A percentile compares a stretch with the other conserved stretches of the same genome.
These are phyloP conservation scores for Xiphophorus maculatus DNA, from an alignment of 2,113 vertebrate genomes.

Conservation along the genomic window DNA sequence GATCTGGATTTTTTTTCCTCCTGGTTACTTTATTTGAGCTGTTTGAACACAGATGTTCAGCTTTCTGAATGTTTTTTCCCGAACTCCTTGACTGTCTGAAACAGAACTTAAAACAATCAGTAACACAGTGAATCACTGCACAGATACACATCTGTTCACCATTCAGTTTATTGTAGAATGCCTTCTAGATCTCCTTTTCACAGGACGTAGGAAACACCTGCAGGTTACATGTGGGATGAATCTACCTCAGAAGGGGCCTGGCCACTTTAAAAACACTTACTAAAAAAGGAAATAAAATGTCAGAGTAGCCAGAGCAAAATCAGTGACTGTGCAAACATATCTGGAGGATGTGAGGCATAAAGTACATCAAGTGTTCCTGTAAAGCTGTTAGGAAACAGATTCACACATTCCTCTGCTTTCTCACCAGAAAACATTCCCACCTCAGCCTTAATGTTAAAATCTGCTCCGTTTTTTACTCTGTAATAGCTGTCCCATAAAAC, in stretches of 20 bases:
- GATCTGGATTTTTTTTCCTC: too few species aligned
- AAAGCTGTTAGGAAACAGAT: conserved; percentile 38
- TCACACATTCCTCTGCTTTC: conserved; percentile 24
- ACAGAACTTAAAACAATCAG: neutral
- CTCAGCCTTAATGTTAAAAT: conserved; percentile 44
- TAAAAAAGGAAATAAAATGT: conserved; percentile 36
- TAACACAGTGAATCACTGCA: neutral
- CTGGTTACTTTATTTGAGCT: too few species aligned
- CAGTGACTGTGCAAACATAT: conserved; percentile 71
- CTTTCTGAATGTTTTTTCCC: too few species aligned
- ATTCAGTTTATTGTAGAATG: conserved; percentile 79
- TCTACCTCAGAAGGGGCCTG: conserved; percentile 10
- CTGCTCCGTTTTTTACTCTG: conserved; percentile 20
- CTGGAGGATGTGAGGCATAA: conserved; percentile 9
- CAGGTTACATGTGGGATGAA: conserved; percentile 48
- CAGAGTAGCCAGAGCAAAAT: conserved; percentile 40
- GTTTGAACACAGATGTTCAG: too few species aligned
- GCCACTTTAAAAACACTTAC: conserved; percentile 38
- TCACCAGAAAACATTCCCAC: conserved; percentile 31
- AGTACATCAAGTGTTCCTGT: conserved; percentile 13
- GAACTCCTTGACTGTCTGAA: neutral
- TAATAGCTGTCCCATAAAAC: conserved; percentile 63
- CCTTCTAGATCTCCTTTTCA: conserved; percentile 49
- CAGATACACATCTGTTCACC: conserved; percentile 42
- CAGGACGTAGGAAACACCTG: conserved; percentile 55